Conservation (phyloP, 1,140 invertebrate genomes). For the Diploscapter pachys region DNA sequence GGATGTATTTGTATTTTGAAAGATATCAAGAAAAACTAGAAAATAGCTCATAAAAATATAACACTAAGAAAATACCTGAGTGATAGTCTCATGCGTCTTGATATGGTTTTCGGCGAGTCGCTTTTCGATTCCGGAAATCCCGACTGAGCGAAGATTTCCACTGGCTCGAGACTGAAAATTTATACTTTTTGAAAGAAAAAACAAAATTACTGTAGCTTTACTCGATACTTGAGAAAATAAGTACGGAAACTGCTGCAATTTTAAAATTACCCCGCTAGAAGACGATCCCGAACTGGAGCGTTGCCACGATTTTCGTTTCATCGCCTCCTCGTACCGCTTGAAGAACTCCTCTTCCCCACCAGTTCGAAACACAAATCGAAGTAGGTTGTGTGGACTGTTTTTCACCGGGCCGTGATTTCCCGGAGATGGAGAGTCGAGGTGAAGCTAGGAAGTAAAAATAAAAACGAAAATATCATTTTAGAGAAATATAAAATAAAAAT, state of each 20-base stretch:
- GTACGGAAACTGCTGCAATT: too few relatives aligned
- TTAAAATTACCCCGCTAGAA: constrained; percentile 41
- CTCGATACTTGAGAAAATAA: too few relatives aligned
- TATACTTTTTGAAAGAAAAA: background rate
- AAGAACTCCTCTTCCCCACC: constrained; percentile 65
- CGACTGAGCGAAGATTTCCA: constrained; percentile 58
- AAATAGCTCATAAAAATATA: background rate
- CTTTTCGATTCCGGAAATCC: constrained; percentile 91
- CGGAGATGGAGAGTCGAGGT: constrained; percentile 65
- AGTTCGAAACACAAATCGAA: constrained; percentile 49
- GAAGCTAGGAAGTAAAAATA: too few relatives aligned
- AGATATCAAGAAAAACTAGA: constrained; percentile 18
- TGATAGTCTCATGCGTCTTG: constrained; percentile 82
- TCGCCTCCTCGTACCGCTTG: constrained; percentile 59
- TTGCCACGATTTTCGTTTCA: constrained; percentile 62
- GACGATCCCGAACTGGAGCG: constrained; percentile 50
- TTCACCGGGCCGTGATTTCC: constrained; percentile 45
- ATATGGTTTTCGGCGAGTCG: constrained; percentile 83
- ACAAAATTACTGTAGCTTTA: background rate
- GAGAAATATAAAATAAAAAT: too few relatives aligned
- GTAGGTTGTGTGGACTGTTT: constrained; percentile 37
- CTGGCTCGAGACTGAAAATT: constrained; percentile 37
- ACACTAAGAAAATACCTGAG: constrained; percentile 41
- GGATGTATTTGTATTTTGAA: background rate
- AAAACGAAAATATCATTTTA: too few relatives aligned